phyloP scores from a whole-genome alignment of 2,113 vertebrate genomes.

The Glaucidium brasilianum region DNA sequence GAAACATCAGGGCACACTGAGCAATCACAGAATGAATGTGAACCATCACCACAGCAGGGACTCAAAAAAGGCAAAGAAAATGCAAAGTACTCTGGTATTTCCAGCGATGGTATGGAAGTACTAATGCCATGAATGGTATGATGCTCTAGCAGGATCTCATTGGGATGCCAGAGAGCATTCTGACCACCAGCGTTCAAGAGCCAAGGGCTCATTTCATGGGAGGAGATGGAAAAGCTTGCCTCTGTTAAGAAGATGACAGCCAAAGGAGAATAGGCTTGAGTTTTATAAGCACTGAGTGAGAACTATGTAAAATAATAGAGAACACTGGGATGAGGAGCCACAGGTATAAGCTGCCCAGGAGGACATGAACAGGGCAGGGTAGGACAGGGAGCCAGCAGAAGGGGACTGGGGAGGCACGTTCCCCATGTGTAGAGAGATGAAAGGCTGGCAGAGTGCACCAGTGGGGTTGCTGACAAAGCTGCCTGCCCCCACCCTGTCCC shows the following conservation, averaged over 20 bases:
- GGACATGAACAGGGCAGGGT: not conserved
- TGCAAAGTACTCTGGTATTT: not conserved
- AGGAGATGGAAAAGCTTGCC: not conserved
- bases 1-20: not conserved
- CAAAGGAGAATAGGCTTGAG: not conserved
- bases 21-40: not conserved
- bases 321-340: not conserved
- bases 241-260: not conserved
- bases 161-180: not conserved
- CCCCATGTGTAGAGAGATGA: not conserved
- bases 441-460: not conserved
- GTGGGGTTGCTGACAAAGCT: rapidly evolving
- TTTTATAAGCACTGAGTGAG: rapidly evolving
- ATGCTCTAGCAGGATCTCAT: not conserved
- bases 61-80: not conserved
- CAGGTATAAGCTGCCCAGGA: not conserved
- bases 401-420: not conserved
- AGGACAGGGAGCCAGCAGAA: not conserved
- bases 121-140: not conserved
- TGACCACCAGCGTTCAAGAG: not conserved
- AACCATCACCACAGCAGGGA: not conserved
- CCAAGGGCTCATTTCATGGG: not conserved
- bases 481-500: not conserved
- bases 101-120: not conserved
- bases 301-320: not conserved